Evolutionary conservation across 2,113 vertebrate genomes (phyloP).

Genomic region (Chinchilla lanigera): DNA sequence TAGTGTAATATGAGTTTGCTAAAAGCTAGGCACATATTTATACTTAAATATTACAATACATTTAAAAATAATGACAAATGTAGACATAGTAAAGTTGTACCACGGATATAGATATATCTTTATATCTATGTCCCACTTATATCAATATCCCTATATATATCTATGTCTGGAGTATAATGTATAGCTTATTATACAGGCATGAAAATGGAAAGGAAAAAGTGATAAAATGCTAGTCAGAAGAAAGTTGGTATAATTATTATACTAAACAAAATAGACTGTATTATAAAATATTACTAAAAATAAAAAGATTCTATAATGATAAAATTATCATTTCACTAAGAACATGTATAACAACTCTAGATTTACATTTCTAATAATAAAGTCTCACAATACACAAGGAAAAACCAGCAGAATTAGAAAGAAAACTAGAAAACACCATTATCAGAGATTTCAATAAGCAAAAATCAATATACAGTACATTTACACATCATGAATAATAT

Average conservation of each 20-base stretch:
- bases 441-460: not conserved
- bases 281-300: not conserved
- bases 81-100: not conserved
- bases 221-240: not conserved
- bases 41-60: not conserved
- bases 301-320: not conserved
- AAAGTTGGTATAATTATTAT: not conserved
- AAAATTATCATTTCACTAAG: not conserved
- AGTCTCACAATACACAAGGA: not conserved
- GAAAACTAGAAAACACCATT: not conserved
- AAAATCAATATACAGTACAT: not conserved
- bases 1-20: not conserved
- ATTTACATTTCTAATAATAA: not conserved
- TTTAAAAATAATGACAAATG: not conserved
- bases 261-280: not conserved
- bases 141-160: not conserved
- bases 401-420: not conserved
- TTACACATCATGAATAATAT: not conserved
- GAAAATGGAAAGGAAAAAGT: slow-evolving; percentile 11
- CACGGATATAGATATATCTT: not conserved
- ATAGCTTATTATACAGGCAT: not conserved
- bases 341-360: not conserved
- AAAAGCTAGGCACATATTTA: not conserved
- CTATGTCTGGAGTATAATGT: not conserved
- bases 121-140: not conserved